Evolutionary conservation across 2,797 vertebrate species (phyloP).

Genomic region (Tokudaia tokunoshimensis): DNA sequence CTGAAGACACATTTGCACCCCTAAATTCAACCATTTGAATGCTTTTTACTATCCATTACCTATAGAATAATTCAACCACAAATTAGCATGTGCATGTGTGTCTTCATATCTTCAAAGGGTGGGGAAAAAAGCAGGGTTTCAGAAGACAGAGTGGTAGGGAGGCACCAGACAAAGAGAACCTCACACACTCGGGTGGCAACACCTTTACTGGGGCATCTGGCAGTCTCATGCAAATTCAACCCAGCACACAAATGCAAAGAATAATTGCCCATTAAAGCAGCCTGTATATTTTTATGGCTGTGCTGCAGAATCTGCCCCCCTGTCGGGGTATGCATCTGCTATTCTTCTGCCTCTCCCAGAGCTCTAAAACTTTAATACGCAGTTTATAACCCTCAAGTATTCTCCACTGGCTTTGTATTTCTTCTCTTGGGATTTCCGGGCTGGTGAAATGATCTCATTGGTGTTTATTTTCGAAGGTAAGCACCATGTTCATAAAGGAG

Average conservation of each 20-base stretch:
- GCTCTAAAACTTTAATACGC: constrained; percentile 88
- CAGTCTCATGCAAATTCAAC: constrained; percentile 87
- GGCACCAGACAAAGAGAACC: constrained; percentile 72
- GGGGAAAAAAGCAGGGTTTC: not conserved
- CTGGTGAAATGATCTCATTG: constrained; percentile 73
- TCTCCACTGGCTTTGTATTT: constrained; percentile 79
- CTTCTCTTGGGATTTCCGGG: constrained; percentile 75
- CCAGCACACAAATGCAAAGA: constrained; percentile 89
- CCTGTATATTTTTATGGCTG: constrained; percentile 91
- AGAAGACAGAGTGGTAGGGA: constrained; percentile 19
- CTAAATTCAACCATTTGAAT: constrained; percentile 58
- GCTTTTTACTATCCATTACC: constrained; percentile 75
- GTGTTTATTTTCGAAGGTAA: constrained; percentile 81
- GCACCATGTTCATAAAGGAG: constrained; percentile 43
- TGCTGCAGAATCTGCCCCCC: constrained; percentile 89
- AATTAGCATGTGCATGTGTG: constrained; percentile 20
- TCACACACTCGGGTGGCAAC: constrained; percentile 72
- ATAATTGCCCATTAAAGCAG: constrained; percentile 91
- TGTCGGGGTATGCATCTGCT: constrained; percentile 91
- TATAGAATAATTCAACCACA: constrained; percentile 49
- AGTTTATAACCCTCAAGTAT: constrained; percentile 87
- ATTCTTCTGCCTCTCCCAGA: constrained; percentile 85
- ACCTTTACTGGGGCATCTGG: constrained; percentile 90
- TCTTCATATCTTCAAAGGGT: constrained; percentile 39
- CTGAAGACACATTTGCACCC: constrained; percentile 48